phyloP scores from a whole-genome alignment of 2,797 vertebrate genomes.

The Brachymystax lenok region DNA sequence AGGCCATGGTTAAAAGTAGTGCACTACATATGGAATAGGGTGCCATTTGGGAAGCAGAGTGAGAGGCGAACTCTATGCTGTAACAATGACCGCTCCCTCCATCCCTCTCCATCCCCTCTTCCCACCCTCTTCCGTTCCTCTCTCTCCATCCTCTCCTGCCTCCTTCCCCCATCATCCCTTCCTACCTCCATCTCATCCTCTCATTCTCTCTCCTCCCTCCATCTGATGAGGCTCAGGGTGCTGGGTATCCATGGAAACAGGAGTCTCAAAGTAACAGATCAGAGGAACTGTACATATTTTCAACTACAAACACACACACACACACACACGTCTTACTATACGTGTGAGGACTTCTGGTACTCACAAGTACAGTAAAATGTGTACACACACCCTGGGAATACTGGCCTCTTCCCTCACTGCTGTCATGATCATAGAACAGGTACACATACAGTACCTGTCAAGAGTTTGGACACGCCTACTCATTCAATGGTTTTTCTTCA shows the following conservation, averaged over 20 bases:
- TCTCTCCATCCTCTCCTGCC: too few species aligned
- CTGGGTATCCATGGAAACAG: conserved; percentile 1
- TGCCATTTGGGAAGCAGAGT: neutral
- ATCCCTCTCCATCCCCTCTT: neutral
- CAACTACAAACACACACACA: neutral
- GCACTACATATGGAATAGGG: neutral
- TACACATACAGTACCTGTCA: neutral
- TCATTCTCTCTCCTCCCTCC: neutral
- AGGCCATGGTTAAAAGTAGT: neutral
- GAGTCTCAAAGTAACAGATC: neutral
- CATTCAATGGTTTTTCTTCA: too few species aligned
- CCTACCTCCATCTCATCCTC: too few species aligned
- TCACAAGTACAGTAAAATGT: neutral
- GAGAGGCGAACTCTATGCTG: neutral
- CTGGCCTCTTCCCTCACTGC: neutral
- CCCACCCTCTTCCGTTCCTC: too few species aligned
- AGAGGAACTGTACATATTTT: neutral
- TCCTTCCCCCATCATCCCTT: too few species aligned
- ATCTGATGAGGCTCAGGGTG: neutral
- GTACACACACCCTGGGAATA: neutral
- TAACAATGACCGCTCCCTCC: neutral
- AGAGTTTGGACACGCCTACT: too few species aligned
- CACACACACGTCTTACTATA: neutral
- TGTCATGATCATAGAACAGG: neutral
- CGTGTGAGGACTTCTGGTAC: neutral